Conservation (phyloP, 2,797 vertebrate genomes). For the Sebastes cheni region DNA sequence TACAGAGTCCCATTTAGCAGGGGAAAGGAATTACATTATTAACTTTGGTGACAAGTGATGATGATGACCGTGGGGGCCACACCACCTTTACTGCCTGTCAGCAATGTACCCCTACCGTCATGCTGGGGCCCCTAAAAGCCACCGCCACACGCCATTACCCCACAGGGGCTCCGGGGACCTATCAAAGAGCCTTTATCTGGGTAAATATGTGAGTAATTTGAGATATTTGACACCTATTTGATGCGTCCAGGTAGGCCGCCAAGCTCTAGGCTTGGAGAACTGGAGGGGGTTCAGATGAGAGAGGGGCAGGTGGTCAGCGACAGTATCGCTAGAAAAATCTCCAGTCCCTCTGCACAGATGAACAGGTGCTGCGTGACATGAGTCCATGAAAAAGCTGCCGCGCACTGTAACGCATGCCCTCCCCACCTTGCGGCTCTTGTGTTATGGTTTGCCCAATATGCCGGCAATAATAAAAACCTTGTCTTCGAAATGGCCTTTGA, state of each 20-base stretch:
- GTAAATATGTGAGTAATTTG: constrained; percentile 77
- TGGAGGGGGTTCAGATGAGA: constrained; percentile 33
- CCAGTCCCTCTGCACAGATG: constrained; percentile 70
- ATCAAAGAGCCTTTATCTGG: constrained; percentile 74
- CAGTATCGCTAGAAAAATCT: constrained; percentile 71
- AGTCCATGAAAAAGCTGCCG: constrained; percentile 45
- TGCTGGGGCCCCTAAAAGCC: constrained; percentile 46
- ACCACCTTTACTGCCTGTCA: constrained; percentile 56
- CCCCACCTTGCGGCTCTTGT: background rate
- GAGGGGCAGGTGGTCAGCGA: constrained; percentile 36
- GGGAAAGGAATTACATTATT: constrained; percentile 72
- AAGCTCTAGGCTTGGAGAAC: constrained; percentile 9
- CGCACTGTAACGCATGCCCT: constrained; percentile 8
- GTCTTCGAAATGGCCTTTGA: constrained; percentile 11
- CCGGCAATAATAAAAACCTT: constrained; percentile 12
- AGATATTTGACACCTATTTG: constrained; percentile 77
- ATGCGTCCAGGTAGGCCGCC: constrained; percentile 53
- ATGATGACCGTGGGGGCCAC: constrained; percentile 46
- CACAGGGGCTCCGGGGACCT: constrained; percentile 27
- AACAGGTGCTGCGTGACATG: constrained; percentile 81
- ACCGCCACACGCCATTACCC: constrained; percentile 32
- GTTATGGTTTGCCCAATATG: background rate
- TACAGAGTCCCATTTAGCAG: constrained; percentile 55
- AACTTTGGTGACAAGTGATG: constrained; percentile 74
- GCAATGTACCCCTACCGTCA: constrained; percentile 26